A percentile compares a stretch with the other conserved stretches of the same genome.
phyloP scores from a whole-genome alignment of 2,113 vertebrate species.

The Arizona elegans region DNA sequence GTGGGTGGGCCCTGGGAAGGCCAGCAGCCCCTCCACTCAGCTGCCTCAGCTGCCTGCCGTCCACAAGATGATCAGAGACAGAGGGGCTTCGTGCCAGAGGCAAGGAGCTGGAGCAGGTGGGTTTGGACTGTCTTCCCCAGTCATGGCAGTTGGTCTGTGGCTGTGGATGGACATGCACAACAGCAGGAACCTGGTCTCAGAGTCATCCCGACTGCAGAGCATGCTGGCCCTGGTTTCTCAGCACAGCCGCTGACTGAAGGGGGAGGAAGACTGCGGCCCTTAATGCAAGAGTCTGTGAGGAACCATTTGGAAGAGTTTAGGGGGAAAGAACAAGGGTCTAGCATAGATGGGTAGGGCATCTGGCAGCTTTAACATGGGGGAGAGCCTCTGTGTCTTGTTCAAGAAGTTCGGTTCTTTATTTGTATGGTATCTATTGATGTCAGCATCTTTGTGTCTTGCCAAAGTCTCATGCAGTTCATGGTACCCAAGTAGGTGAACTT shows the following conservation, averaged over 20 bases:
- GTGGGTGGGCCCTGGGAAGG: constrained; percentile 56
- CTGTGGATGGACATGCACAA: accelerated
- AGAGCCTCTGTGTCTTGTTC: too few relatives aligned
- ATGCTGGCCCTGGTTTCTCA: background rate
- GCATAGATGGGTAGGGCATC: background rate
- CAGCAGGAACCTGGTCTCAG: background rate
- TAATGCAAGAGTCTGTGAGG: background rate
- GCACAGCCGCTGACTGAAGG: background rate
- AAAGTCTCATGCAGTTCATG: background rate
- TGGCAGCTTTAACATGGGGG: background rate
- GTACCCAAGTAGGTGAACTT: background rate
- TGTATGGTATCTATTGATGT: background rate
- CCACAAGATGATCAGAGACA: constrained; percentile 53
- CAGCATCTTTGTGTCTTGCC: background rate
- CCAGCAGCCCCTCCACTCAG: constrained; percentile 42
- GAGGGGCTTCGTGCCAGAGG: constrained; percentile 42
- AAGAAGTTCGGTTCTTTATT: background rate
- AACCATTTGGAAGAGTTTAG: background rate
- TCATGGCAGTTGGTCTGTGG: accelerated
- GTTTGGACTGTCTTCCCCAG: background rate
- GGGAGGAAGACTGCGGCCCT: background rate
- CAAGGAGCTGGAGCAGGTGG: constrained; percentile 74
- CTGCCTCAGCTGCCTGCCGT: constrained; percentile 37
- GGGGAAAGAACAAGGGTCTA: background rate
- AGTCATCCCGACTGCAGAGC: background rate